These are phyloP conservation scores for Drosophila cognata DNA, from an alignment of 2,888 invertebrate species.

Conservation along the genomic window DNA sequence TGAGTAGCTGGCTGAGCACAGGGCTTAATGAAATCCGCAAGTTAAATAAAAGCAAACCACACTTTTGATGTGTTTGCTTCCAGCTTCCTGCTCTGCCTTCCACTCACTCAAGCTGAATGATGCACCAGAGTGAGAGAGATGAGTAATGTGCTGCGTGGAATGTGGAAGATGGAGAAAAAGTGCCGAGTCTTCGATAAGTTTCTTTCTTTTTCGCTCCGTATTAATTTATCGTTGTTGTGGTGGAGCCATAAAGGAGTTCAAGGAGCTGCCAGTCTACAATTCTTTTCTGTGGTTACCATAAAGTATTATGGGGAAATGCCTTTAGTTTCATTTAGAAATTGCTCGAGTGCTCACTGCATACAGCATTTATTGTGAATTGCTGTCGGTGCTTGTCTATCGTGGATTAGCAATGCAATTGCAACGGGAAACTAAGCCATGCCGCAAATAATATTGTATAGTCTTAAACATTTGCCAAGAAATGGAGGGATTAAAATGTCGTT, in stretches of 20 bases:
- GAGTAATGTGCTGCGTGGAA: constrained; percentile 22
- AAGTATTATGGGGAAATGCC: constrained; percentile 40
- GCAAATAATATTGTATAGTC: background rate
- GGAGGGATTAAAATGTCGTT: background rate
- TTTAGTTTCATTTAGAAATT: constrained; percentile 41
- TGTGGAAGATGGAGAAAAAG: background rate
- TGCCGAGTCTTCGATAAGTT: constrained; percentile 49
- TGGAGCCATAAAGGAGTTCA: constrained; percentile 55
- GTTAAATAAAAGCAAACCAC: constrained; percentile 48
- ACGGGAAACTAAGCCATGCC: constrained; percentile 3
- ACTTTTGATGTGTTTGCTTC: constrained; percentile 50
- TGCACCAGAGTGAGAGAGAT: constrained; percentile 11
- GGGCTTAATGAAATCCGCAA: constrained; percentile 64
- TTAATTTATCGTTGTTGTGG: constrained; percentile 20
- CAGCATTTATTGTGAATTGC: constrained; percentile 41
- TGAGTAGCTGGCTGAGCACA: constrained; percentile 51
- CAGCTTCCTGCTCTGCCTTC: constrained; percentile 13
- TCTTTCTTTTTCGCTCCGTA: constrained; percentile 1
- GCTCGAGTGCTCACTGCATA: constrained; percentile 3
- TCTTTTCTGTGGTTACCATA: constrained; percentile 51
- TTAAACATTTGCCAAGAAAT: constrained; percentile 1
- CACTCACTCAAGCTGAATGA: constrained; percentile 45
- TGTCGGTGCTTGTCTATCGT: background rate
- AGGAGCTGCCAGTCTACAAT: constrained; percentile 47
- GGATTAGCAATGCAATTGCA: constrained; percentile 14